Conservation (phyloP, 1,140 invertebrate genomes). For the Heliconius congener region DNA sequence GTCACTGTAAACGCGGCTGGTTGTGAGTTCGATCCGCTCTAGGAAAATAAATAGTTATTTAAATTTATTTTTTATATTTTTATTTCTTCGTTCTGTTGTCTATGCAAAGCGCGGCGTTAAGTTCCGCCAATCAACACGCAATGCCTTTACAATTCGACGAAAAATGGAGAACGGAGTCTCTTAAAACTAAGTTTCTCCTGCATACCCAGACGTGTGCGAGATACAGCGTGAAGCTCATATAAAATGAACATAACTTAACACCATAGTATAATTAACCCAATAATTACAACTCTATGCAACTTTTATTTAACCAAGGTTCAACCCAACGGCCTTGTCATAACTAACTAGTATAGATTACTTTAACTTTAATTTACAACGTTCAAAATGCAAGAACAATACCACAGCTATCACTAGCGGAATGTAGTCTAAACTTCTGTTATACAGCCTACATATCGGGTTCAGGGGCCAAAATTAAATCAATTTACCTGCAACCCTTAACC, state of each 20-base stretch:
- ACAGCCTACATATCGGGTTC: conserved; percentile 20
- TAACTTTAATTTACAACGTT: conserved; percentile 49
- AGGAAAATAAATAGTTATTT: too few relatives aligned
- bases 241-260: not conserved
- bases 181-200: too few relatives aligned
- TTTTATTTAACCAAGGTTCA: conserved; percentile 17
- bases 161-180: too few relatives aligned
- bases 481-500: conserved; percentile 31
- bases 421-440: conserved; percentile 67
- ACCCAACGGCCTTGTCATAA: conserved; percentile 45
- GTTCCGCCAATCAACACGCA: too few relatives aligned
- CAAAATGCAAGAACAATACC: conserved; percentile 63
- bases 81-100: too few relatives aligned
- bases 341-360: conserved; percentile 43
- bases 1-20: too few relatives aligned
- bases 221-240: not conserved
- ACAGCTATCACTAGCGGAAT: conserved; percentile 61
- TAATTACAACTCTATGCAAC: not conserved
- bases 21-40: too few relatives aligned
- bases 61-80: too few relatives aligned
- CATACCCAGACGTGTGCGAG: too few relatives aligned
- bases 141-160: too few relatives aligned
- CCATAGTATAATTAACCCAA: not conserved
- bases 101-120: too few relatives aligned
- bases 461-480: conserved; percentile 26